Evolutionary conservation across 1,140 invertebrate genomes (phyloP), one percentile per base, ranked within the genome.

Genomic region (Oppia nitens): DNA sequence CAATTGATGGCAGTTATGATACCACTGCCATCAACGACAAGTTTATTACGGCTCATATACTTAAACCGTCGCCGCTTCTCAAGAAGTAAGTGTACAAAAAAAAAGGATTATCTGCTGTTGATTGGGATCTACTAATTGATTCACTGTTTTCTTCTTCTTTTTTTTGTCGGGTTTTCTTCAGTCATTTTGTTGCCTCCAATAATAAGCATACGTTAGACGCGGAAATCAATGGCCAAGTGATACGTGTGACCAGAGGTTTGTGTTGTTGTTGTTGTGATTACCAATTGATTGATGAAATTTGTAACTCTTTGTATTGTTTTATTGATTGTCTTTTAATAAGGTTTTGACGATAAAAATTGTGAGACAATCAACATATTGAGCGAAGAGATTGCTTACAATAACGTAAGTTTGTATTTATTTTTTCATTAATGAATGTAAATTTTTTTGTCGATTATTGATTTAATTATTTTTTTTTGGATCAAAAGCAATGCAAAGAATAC

Each of bases 361-460:
- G 26, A 20, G 40, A 12, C 11, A 3, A 57, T 57, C 2, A 14
- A 25, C 6, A 57, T 57, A 25, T 23, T 57, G 9, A 49, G 27
- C 17, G 56, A 57, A 52, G 56, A 57, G 23, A 57, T 27, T 24
- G 56, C 56, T 1, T 57, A 57, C 23, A 57, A 57, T 47, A 49
- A 20, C 23, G 56, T 57, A 40, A 50, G 56, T 49, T n/a, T 26
- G 6, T 6, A 9, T 17, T 40, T 40, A 40, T 40, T 40, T 40
- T 6, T 40, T 17, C 17, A 9, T 9, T 17, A 40, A 40, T 40
- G n/a, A n/a, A n/a, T n/a, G n/a, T n/a, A n/a, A n/a, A n/a, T n/a
- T n/a, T n/a, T n/a, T n/a, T n/a, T n/a, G n/a, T n/a, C n/a, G n/a
- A n/a, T n/a, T n/a, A n/a, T n/a, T n/a, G n/a, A n/a, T n/a, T n/a